Evolutionary conservation across 2,888 invertebrate species (phyloP), one percentile per base, ranked within the genome.

Genomic region (Monochamus alternatus): DNA sequence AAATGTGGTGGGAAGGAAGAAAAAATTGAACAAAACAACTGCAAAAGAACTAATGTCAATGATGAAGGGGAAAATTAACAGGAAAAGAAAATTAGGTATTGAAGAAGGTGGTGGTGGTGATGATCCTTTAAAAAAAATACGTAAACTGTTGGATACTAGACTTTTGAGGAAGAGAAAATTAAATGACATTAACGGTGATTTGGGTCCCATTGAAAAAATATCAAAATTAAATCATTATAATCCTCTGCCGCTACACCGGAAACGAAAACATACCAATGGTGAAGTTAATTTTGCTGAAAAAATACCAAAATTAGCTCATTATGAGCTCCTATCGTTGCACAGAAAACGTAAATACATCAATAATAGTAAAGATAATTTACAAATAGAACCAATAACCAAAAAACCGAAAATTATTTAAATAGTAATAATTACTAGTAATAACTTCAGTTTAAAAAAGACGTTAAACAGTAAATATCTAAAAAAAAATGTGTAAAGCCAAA

Each of bases 361-460:
- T 12, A 2, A 47, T 2, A 12, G 47, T 47, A 47, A 47, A 9
- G 47, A 47, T 47, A 47, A 10, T 12, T 47, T 47, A 12, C 47
- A 47, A 12, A 51, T 84, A 38, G 38, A 38, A 38, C 38, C 38
- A 38, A 38, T 38, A 4, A 38, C 7, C 38, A 38, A 38, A 38
- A 38, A 38, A 38, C 38, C 38, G 38, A 38, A 7, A 38, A 38
- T 38, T 38, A 38, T 38, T 38, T 38, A 38, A 38, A 38, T 38
- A 7, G 38, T 38, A 38, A 38, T 38, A 38, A 7, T 38, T 38
- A 38, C 38, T 38, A 4, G 38, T 38, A 38, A 38, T 38, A 7
- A 38, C 38, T 38, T 38, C 38, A 38, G 38, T 38, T 38, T 38
- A 5, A 38, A 38, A 38, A 52, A 38, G 5, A 38, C 38, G 38